phyloP scores from a whole-genome alignment of 2,113 vertebrate species.

The Centropus bengalensis region DNA sequence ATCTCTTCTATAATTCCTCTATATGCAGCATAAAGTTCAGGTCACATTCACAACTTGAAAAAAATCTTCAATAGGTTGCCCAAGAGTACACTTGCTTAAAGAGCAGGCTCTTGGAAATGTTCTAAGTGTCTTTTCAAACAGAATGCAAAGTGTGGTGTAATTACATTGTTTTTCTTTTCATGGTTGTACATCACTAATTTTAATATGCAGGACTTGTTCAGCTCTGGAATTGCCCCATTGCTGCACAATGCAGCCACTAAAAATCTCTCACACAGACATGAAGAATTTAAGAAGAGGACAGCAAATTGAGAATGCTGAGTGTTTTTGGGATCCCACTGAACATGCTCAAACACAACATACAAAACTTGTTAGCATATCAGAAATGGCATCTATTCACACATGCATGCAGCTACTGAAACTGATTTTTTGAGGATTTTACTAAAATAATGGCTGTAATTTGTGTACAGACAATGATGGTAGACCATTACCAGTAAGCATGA shows the following conservation, averaged over 20 bases:
- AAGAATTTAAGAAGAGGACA: background rate
- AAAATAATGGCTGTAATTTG: background rate
- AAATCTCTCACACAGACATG: background rate
- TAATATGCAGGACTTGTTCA: background rate
- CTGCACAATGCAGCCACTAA: background rate
- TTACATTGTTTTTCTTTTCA: background rate
- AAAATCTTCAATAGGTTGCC: background rate
- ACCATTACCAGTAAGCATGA: background rate
- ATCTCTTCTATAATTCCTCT: background rate
- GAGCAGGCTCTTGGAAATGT: background rate
- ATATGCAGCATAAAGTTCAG: background rate
- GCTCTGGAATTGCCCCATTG: background rate
- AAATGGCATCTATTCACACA: background rate
- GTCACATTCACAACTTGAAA: background rate
- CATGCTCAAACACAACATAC: background rate
- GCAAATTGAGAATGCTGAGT: background rate
- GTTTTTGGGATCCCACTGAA: background rate
- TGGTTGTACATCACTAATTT: background rate
- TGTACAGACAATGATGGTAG: background rate
- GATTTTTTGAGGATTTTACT: background rate
- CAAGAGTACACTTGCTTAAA: background rate
- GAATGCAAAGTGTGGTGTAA: rapidly evolving
- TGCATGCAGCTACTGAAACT: background rate
- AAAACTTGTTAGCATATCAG: background rate
- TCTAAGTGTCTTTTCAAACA: background rate